Conservation (phyloP, 2,888 invertebrate species). For the Drosophila birchii region DNA sequence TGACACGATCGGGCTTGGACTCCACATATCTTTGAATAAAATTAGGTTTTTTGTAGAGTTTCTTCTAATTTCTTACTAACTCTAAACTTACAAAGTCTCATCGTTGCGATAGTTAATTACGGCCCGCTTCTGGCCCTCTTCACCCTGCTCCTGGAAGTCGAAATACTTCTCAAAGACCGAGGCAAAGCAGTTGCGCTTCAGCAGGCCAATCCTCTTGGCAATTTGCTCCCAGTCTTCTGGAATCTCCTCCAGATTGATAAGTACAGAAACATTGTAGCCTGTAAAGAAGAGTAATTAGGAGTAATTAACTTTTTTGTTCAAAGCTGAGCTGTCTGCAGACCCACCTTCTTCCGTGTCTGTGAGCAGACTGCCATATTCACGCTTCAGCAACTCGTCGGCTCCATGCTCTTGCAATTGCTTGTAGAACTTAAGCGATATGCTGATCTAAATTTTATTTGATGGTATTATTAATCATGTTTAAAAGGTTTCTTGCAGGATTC, state of each 20-base stretch:
- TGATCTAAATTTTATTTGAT: constrained; percentile 88
- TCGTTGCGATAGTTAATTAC: constrained; percentile 99
- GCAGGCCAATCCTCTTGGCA: constrained; percentile 95
- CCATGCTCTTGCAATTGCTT: constrained; percentile 99
- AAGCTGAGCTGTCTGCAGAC: constrained; percentile 73
- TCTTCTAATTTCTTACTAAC: too few species aligned
- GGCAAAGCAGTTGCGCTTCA: constrained; percentile 99
- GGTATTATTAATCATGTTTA: neutral
- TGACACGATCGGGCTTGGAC: constrained; percentile 98
- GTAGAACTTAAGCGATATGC: constrained; percentile 99
- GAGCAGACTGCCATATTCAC: constrained; percentile 94
- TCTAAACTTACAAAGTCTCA: constrained; percentile 95
- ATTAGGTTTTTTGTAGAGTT: neutral
- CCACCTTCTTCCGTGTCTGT: constrained; percentile 93
- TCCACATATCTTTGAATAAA: constrained; percentile 94
- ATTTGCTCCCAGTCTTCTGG: constrained; percentile 95
- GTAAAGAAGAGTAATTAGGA: constrained; percentile 35
- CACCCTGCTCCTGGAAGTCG: constrained; percentile 97
- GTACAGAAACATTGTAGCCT: constrained; percentile 97
- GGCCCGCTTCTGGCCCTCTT: constrained; percentile 95
- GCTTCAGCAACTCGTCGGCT: constrained; percentile 97
- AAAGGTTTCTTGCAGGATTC: neutral
- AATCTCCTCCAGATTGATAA: constrained; percentile 96
- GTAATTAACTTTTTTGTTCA: neutral
- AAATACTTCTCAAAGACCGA: constrained; percentile 99